Conservation (phyloP, 2,797 vertebrate species). For the Ispidina lecontei region DNA sequence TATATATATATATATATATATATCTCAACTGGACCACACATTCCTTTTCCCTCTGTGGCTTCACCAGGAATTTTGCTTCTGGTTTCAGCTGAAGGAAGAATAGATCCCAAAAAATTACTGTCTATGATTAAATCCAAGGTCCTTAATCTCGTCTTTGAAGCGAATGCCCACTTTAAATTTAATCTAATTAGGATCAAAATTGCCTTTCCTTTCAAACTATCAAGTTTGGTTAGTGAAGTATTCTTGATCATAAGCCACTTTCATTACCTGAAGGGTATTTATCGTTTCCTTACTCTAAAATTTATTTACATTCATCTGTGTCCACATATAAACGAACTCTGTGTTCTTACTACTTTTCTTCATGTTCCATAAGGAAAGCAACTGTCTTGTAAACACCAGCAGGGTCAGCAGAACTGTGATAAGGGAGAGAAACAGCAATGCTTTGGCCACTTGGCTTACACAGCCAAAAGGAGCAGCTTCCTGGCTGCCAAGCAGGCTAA, state of each 20-base stretch:
- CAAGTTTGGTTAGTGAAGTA: conserved; percentile 7
- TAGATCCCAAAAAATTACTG: not conserved
- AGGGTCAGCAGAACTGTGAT: not conserved
- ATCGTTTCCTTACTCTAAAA: not conserved
- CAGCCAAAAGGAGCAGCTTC: not conserved
- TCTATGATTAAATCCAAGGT: not conserved
- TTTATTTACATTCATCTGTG: not conserved
- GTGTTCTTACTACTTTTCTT: not conserved
- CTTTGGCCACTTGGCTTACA: not conserved
- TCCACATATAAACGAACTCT: not conserved
- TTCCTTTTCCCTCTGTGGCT: not conserved
- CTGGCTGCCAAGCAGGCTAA: not conserved
- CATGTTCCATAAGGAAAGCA: not conserved
- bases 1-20: not conserved
- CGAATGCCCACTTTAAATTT: not conserved
- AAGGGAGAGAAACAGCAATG: not conserved
- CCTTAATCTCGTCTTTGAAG: conserved; percentile 37
- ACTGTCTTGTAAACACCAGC: accelerated
- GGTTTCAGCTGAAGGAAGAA: not conserved
- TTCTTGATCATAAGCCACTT: not conserved
- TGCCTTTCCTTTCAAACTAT: conserved; percentile 30
- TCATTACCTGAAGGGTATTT: not conserved
- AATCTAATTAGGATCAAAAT: conserved; percentile 48
- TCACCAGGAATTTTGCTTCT: not conserved
- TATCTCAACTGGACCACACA: not conserved